Conservation (phyloP, 2,888 invertebrate species). For the Arge pagana region DNA sequence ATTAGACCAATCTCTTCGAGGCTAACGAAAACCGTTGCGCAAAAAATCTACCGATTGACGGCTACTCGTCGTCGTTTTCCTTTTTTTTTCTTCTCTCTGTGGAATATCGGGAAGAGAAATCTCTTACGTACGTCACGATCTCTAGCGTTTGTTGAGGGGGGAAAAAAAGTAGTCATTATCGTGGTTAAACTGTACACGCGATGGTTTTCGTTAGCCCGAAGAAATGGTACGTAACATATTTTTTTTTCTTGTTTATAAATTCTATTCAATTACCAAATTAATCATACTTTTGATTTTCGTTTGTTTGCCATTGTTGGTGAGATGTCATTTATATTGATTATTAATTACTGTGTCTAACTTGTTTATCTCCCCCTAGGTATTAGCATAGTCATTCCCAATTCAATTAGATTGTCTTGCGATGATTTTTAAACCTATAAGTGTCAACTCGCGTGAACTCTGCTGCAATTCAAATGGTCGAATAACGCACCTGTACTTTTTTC, state of each 20-base stretch:
- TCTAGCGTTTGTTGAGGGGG: too few species aligned
- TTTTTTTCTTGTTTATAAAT: slow-evolving; percentile 34
- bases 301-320: slow-evolving; percentile 47
- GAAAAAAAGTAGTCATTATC: too few species aligned
- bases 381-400: slow-evolving; percentile 50
- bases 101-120: too few species aligned
- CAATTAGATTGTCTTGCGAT: slow-evolving; percentile 47
- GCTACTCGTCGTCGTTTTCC: too few species aligned
- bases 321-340: slow-evolving; percentile 46
- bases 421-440: slow-evolving; percentile 47
- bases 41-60: too few species aligned
- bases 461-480: slow-evolving; percentile 34
- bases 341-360: slow-evolving; percentile 48
- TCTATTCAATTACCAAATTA: slow-evolving; percentile 42
- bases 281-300: slow-evolving; percentile 30
- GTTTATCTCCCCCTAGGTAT: slow-evolving; percentile 48
- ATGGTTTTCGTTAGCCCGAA: slow-evolving; percentile 24
- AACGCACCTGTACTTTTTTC: too few species aligned
- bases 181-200: too few species aligned
- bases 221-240: slow-evolving; percentile 27
- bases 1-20: slow-evolving; percentile 7
- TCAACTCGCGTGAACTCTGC: slow-evolving; percentile 15
- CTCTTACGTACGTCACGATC: too few species aligned
- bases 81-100: too few species aligned
- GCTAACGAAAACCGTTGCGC: slow-evolving; percentile 15